phyloP scores from a whole-genome alignment of 1,140 invertebrate species.

The Anastatus disparis region DNA sequence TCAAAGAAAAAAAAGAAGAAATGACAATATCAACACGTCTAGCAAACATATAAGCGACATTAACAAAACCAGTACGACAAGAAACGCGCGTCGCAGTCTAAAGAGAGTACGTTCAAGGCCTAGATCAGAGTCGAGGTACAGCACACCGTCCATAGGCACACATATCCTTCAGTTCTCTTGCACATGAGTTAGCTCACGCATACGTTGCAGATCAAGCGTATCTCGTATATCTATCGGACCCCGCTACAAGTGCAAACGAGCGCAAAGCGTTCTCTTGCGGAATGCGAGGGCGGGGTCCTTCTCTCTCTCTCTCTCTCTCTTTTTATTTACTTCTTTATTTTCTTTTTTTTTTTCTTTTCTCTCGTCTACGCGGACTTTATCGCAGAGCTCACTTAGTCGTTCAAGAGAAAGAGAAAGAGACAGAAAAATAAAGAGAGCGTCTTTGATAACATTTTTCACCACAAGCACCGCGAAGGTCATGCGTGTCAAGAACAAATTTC shows the following conservation, averaged over 20 bases:
- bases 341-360: not conserved
- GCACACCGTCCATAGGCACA: too few species aligned
- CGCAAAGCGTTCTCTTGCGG: not conserved
- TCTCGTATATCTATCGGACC: too few species aligned
- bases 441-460: not conserved
- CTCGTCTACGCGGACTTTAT: not conserved
- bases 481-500: too few species aligned
- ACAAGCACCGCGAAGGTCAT: too few species aligned
- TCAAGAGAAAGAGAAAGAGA: too few species aligned
- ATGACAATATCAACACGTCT: too few species aligned
- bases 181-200: too few species aligned
- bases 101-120: conserved; percentile 1
- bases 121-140: conserved; percentile 19
- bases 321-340: not conserved
- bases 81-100: not conserved
- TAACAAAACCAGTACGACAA: too few species aligned
- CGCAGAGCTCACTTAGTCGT: not conserved
- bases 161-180: too few species aligned
- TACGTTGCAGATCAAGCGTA: too few species aligned
- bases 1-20: too few species aligned
- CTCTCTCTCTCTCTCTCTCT: not conserved
- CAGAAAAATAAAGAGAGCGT: not conserved
- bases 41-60: too few species aligned
- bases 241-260: conserved; percentile 25
- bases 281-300: conserved; percentile 30